These are phyloP conservation scores for Spinus olivaceus DNA, from an alignment of 2,797 vertebrate species.

Conservation along the genomic window DNA sequence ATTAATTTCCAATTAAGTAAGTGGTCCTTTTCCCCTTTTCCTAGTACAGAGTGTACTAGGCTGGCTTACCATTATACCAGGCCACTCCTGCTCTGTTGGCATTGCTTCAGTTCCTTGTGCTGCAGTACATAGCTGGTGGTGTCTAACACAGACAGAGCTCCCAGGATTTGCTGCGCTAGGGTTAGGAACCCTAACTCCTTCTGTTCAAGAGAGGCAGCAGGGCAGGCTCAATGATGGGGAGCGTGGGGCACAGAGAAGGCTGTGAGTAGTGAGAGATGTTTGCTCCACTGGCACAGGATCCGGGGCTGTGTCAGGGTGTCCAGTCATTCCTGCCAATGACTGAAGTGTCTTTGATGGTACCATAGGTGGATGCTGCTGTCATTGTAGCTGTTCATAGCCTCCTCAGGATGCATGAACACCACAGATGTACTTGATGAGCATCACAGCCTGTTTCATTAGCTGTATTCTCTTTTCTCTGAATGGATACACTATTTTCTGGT, in stretches of 20 bases:
- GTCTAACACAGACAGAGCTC: not conserved
- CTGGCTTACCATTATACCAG: not conserved
- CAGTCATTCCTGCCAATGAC: not conserved
- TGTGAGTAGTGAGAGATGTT: not conserved
- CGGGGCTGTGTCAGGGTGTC: not conserved
- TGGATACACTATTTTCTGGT: not conserved
- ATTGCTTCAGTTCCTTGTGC: not conserved
- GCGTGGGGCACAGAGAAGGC: fast-evolving
- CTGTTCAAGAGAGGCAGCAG: not conserved
- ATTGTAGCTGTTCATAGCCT: not conserved
- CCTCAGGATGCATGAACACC: not conserved
- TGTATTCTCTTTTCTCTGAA: not conserved
- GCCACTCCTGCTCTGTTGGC: not conserved
- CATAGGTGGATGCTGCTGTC: not conserved
- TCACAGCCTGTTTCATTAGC: not conserved
- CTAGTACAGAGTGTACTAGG: not conserved
- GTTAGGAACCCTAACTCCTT: not conserved
- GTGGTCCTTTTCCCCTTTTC: not conserved
- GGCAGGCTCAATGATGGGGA: not conserved
- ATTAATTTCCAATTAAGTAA: not conserved
- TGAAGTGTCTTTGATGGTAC: fast-evolving
- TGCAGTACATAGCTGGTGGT: not conserved
- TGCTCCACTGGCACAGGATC: fast-evolving
- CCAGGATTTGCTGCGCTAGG: not conserved
- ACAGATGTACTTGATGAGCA: not conserved